phyloP scores from a whole-genome alignment of 1,140 invertebrate species.

The Drosophila pseudoobscura region DNA sequence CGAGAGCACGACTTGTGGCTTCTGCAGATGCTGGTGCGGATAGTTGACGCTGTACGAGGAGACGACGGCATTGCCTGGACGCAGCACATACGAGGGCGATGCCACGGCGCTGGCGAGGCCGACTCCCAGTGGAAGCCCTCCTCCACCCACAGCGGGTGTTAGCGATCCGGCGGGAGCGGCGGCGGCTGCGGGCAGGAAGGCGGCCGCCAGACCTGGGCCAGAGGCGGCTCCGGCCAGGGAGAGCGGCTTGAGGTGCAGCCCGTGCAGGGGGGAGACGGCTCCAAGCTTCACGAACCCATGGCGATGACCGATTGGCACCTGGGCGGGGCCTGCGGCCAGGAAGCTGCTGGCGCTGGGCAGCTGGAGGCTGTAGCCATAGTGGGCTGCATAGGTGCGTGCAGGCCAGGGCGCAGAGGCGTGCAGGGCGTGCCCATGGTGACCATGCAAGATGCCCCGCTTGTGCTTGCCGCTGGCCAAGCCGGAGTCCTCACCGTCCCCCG shows the following conservation, averaged over 20 bases:
- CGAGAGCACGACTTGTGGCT: slow-evolving; percentile 42
- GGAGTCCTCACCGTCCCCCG: too few relatives aligned
- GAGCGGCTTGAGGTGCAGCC: slow-evolving; percentile 46
- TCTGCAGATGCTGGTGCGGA: slow-evolving; percentile 69
- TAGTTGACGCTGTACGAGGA: slow-evolving; percentile 79
- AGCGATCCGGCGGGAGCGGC: not conserved
- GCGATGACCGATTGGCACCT: slow-evolving; percentile 29
- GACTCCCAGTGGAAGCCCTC: slow-evolving; percentile 22
- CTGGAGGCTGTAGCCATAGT: slow-evolving; percentile 74
- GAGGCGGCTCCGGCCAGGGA: not conserved
- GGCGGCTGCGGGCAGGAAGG: slow-evolving; percentile 25
- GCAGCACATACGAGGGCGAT: slow-evolving; percentile 57
- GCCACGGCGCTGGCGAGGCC: slow-evolving; percentile 12
- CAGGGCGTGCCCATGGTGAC: slow-evolving; percentile 11
- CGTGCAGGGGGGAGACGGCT: slow-evolving; percentile 18
- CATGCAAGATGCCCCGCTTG: slow-evolving; percentile 71
- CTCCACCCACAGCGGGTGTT: slow-evolving; percentile 20
- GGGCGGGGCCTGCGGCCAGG: slow-evolving; percentile 27
- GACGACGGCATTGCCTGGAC: slow-evolving; percentile 72
- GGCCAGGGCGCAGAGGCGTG: slow-evolving; percentile 53
- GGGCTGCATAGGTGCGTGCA: slow-evolving; percentile 66
- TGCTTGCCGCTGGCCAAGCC: slow-evolving; percentile 54
- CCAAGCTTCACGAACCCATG: slow-evolving; percentile 60
- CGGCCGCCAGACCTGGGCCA: slow-evolving; percentile 12
- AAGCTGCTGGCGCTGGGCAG: slow-evolving; percentile 62